Evolutionary conservation across 2,113 vertebrate species (phyloP).

Genomic region (Dendropsophus ebraccatus): DNA sequence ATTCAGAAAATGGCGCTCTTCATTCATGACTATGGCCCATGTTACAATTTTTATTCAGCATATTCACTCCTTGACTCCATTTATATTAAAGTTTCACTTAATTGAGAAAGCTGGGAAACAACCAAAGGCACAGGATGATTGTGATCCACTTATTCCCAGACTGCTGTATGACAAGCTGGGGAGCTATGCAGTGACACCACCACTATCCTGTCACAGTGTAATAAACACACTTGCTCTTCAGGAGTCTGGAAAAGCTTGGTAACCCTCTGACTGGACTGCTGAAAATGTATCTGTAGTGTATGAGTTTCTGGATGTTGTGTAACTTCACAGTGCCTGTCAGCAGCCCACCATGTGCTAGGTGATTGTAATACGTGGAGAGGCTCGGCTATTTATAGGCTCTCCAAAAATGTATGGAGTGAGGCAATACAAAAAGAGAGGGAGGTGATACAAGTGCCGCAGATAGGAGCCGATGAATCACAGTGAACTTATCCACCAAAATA

Average conservation of each 20-base stretch:
- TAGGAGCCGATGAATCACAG: not conserved
- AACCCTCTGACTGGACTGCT: no score
- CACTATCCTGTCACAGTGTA: not conserved
- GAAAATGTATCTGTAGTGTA: not conserved
- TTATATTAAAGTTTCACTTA: no score
- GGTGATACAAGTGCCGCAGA: not conserved
- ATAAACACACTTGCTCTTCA: not conserved
- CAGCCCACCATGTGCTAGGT: not conserved
- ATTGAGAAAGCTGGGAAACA: no score
- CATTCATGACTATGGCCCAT: no score
- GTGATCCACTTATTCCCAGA: no score
- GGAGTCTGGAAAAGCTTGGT: not conserved
- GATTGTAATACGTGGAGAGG: not conserved
- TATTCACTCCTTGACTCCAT: no score
- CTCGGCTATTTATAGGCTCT: not conserved
- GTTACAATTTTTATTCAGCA: no score
- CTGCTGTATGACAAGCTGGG: no score
- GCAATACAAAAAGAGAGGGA: not conserved
- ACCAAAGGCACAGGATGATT: no score
- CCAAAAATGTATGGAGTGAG: slow-evolving; percentile 13
- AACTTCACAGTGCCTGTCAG: not conserved
- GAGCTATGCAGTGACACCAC: not conserved
- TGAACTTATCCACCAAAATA: not conserved
- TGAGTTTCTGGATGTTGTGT: not conserved
- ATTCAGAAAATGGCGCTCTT: no score